Evolutionary conservation across 1,140 invertebrate genomes (phyloP).

Genomic region (Limonius californicus): DNA sequence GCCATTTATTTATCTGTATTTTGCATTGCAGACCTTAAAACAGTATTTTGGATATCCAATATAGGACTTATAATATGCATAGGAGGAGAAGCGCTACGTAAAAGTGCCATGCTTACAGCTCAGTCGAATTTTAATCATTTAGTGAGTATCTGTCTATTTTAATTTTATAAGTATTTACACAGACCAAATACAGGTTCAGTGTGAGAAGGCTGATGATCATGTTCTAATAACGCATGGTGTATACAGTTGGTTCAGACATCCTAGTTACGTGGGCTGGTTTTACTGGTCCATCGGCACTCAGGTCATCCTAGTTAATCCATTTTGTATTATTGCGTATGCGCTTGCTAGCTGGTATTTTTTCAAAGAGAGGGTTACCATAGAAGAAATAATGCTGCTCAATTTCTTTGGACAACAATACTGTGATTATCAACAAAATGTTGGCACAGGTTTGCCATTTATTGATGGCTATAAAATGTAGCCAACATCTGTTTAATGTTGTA

Average conservation of each 20-base stretch:
- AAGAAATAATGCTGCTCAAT: constrained; percentile 88
- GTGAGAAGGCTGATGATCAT: constrained; percentile 73
- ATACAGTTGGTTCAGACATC: constrained; percentile 81
- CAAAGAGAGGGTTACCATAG: constrained; percentile 77
- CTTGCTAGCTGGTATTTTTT: constrained; percentile 90
- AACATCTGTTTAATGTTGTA: background rate
- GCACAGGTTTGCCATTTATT: constrained; percentile 92
- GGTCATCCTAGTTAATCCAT: constrained; percentile 85
- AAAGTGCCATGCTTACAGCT: constrained; percentile 93
- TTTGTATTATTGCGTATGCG: constrained; percentile 81
- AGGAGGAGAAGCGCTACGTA: constrained; percentile 84
- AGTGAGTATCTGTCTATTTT: constrained; percentile 49
- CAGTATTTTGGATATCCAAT: constrained; percentile 51
- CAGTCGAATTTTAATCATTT: constrained; percentile 92
- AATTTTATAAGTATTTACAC: background rate
- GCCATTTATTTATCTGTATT: background rate
- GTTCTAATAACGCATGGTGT: constrained; percentile 87
- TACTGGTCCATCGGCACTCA: constrained; percentile 98
- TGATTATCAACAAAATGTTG: constrained; percentile 82
- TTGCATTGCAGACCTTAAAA: background rate
- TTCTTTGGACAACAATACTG: constrained; percentile 92
- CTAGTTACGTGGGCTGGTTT: constrained; percentile 98
- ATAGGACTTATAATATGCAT: constrained; percentile 79
- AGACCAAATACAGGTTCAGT: constrained; percentile 56
- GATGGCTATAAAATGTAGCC: constrained; percentile 59